phyloP scores from a whole-genome alignment of 2,113 vertebrate genomes.

The Catharus minimus region DNA sequence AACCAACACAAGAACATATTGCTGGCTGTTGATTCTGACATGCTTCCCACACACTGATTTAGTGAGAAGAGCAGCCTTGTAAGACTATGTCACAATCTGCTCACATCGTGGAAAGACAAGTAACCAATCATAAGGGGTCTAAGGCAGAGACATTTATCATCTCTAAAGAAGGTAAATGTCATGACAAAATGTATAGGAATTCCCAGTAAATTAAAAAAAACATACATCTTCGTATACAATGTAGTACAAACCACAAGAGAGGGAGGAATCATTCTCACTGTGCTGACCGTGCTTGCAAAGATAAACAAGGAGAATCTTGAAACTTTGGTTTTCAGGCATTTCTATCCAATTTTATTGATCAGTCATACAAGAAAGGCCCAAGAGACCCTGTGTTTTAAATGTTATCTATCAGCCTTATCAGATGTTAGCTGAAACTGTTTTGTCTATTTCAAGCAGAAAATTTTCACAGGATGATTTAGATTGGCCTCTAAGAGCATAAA shows the following conservation, averaged over 20 bases:
- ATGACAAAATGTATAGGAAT: neutral
- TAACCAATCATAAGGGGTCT: neutral
- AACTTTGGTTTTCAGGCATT: neutral
- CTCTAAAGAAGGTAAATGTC: neutral
- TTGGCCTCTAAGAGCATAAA: neutral
- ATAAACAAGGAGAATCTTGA: neutral
- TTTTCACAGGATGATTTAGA: neutral
- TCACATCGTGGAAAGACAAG: neutral
- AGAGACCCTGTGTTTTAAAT: neutral
- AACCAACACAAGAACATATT: neutral
- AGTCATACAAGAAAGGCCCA: neutral
- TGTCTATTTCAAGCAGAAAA: neutral
- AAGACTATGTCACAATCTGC: neutral
- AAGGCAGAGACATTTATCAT: neutral
- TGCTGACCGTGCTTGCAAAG: neutral
- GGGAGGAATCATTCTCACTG: neutral
- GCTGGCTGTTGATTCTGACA: slow-evolving; percentile 37
- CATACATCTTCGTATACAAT: neutral
- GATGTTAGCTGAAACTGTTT: neutral
- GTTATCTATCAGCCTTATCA: neutral
- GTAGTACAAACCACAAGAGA: neutral
- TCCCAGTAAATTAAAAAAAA: neutral
- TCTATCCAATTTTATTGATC: neutral
- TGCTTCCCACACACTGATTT: neutral
- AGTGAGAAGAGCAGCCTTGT: neutral